Base-by-base conservation (phyloP, 2,113 vertebrate species). In the Neomonachus schauinslandi region DNA sequence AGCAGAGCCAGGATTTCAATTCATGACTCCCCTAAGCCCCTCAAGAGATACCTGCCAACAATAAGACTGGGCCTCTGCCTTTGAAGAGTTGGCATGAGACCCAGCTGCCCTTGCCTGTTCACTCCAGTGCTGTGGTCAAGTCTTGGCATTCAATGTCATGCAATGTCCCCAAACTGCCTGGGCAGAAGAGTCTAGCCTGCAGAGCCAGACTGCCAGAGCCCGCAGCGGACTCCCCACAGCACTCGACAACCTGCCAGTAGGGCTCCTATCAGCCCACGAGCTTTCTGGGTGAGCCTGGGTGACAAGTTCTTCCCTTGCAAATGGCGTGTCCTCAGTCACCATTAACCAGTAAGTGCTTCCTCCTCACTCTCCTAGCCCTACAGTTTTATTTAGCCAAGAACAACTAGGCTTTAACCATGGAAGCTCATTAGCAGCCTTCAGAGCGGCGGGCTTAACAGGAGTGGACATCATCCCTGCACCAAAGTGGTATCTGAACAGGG, bases 351-450 rank as follows among this genome's bases (percentile, higher is more conserved):
- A 42, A 39, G 61, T 69, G 55, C 49, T 55, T 39, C 49, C n/a
- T 79, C 33, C 63, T 36, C 21, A 13, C 71, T 69, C 82, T 93
- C 69, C 72, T 51, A 36, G 69, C 7, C 81, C 74, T 63, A 15
- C 26, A 55, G 36, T 94, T 80, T 96, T 51, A n/a, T 82, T 92
- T 81, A 93, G 76, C 76, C 39, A 88, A 90, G 49, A 42, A 36
- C 84, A 84, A 81, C 55, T 49, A 80, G 92, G 42, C 91, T 94
- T 76, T 93, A 74, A 76, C 79, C 76, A 51, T 4, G 26, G 80
- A 61, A 77, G 53, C n/a, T 83, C 36, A 67, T 85, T 77, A 94
- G 85, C 82, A 89, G 81, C 49, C 65, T 57, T 69, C 28, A 24
- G 61, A 93, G 61, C 26, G 39, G 21, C 74, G 71, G 91, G 71